Conservation (phyloP, 1,140 invertebrate species). For the Trialeurodes vaporariorum region DNA sequence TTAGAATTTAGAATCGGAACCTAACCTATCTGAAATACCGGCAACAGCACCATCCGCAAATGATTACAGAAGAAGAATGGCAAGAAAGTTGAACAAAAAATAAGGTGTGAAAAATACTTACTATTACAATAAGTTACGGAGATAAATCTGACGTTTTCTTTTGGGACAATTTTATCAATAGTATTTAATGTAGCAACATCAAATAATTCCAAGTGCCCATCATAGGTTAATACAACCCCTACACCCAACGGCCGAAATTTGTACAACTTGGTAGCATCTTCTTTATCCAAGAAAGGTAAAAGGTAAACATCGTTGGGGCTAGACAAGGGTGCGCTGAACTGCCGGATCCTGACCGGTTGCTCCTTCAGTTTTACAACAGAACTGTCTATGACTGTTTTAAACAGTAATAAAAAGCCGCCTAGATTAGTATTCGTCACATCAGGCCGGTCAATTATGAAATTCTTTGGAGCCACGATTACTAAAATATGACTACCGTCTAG, state of each 20-base stretch:
- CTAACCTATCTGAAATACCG: no score
- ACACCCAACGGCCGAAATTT: slow-evolving; percentile 30
- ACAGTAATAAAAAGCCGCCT: slow-evolving; percentile 16
- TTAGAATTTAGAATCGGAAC: no score
- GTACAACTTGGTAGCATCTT: slow-evolving; percentile 22
- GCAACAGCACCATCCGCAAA: no score
- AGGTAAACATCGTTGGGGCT: slow-evolving; percentile 53
- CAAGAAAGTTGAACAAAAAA: no score
- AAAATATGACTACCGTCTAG: not conserved
- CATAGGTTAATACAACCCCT: slow-evolving; percentile 48
- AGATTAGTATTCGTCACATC: not conserved
- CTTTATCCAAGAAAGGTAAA: slow-evolving; percentile 42
- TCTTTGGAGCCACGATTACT: not conserved
- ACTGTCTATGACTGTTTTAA: slow-evolving; percentile 13
- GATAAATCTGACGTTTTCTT: slow-evolving; percentile 54
- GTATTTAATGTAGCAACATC: slow-evolving; percentile 49
- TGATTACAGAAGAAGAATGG: no score
- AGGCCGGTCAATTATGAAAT: not conserved
- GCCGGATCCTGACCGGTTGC: slow-evolving; percentile 46
- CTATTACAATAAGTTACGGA: slow-evolving; percentile 65
- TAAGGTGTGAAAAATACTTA: slow-evolving; percentile 29
- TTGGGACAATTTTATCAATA: slow-evolving; percentile 43
- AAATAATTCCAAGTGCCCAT: slow-evolving; percentile 54
- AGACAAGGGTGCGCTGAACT: slow-evolving; percentile 41
- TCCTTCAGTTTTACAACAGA: slow-evolving; percentile 43